These are phyloP conservation scores for Salvelinus sp. DNA, from an alignment of 2,113 vertebrate species.

Conservation along the genomic window DNA sequence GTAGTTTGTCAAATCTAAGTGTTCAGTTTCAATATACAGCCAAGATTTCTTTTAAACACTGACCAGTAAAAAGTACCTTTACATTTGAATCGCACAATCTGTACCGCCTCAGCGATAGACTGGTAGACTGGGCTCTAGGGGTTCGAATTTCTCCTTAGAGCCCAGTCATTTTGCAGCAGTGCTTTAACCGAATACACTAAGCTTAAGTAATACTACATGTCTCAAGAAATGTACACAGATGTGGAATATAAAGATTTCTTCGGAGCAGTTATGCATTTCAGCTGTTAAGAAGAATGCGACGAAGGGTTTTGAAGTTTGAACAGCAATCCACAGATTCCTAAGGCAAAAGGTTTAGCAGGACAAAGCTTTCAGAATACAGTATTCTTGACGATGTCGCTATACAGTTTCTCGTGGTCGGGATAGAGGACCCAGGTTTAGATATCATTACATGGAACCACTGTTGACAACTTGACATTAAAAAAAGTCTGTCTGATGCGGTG, in stretches of 20 bases:
- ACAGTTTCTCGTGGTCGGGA: neutral
- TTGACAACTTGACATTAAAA: neutral
- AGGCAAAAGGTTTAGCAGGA: neutral
- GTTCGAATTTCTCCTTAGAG: too few species aligned
- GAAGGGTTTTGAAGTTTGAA: neutral
- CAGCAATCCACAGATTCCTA: too few species aligned
- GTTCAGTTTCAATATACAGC: too few species aligned
- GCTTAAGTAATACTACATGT: neutral
- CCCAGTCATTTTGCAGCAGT: neutral
- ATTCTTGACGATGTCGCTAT: neutral
- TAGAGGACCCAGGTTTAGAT: neutral
- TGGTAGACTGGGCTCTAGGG: neutral
- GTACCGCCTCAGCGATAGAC: neutral
- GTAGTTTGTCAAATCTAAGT: too few species aligned
- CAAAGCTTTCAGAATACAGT: neutral
- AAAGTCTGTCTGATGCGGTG: neutral
- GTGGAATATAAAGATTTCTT: neutral
- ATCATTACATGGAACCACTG: neutral
- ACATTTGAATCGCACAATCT: too few species aligned
- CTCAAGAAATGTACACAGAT: neutral
- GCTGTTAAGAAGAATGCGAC: neutral
- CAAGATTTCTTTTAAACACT: neutral
- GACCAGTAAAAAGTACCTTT: neutral
- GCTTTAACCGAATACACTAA: neutral
- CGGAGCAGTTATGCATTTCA: neutral